A percentile compares a stretch with the other conserved stretches of the same genome.
Evolutionary conservation across 2,888 invertebrate genomes (phyloP).

Genomic region (Erebia palarica): DNA sequence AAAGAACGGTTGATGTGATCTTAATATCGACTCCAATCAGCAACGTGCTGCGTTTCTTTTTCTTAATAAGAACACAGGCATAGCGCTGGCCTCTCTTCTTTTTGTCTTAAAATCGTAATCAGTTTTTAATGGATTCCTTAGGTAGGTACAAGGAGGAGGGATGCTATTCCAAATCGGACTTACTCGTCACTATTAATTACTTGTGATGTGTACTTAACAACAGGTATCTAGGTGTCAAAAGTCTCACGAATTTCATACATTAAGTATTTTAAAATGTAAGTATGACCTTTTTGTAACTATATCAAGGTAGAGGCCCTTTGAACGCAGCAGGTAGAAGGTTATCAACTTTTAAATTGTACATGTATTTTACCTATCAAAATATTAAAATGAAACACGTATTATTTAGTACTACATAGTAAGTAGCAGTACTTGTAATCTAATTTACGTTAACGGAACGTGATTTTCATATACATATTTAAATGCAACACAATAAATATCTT

Average conservation of each 20-base stretch:
- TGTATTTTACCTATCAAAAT: conserved; percentile 1
- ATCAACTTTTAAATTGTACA: conserved; percentile 15
- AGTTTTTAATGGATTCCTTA: too few species aligned
- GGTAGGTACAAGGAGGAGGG: not conserved
- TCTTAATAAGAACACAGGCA: too few species aligned
- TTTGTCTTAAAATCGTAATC: too few species aligned
- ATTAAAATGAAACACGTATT: not conserved
- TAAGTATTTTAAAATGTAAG: not conserved
- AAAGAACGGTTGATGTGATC: too few species aligned
- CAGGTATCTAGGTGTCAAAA: too few species aligned
- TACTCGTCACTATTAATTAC: too few species aligned
- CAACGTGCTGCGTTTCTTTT: too few species aligned
- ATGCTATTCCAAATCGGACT: not conserved
- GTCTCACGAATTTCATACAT: not conserved
- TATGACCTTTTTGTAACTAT: conserved; percentile 19
- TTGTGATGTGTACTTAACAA: too few species aligned
- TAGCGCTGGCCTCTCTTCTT: too few species aligned
- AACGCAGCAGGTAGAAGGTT: conserved; percentile 7
- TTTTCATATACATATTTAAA: not conserved
- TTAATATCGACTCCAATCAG: too few species aligned
- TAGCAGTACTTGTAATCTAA: not conserved
- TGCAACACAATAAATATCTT: not conserved
- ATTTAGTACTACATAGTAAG: not conserved
- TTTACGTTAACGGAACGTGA: not conserved
- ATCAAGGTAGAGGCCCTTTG: conserved; percentile 31